Conservation (phyloP, 2,797 vertebrate species). For the Anolis apletophallus region DNA sequence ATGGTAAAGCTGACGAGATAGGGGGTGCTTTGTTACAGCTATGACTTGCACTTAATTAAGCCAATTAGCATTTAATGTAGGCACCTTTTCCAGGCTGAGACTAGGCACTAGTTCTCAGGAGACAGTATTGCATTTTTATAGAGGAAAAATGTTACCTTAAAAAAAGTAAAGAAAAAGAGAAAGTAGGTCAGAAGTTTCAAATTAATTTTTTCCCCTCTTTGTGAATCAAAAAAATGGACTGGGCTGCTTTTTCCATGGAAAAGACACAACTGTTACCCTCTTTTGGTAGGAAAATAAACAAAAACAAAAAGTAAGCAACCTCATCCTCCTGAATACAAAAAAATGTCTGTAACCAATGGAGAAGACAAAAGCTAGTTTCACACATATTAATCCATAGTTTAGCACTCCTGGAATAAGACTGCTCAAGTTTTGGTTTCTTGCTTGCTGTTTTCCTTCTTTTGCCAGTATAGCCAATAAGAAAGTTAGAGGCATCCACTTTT, state of each 20-base stretch:
- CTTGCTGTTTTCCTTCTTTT: neutral
- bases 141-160: slow-evolving; percentile 42
- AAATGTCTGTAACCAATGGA: slow-evolving; percentile 30
- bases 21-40: slow-evolving; percentile 68
- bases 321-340: neutral
- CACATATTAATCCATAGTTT: neutral
- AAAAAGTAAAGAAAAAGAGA: slow-evolving; percentile 34
- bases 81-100: slow-evolving; percentile 61
- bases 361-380: neutral
- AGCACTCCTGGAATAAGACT: neutral
- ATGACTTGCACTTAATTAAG: slow-evolving; percentile 72
- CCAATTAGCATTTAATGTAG: slow-evolving; percentile 72
- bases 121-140: slow-evolving; percentile 37
- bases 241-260: neutral
- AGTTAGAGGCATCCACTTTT: neutral
- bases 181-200: slow-evolving; percentile 47
- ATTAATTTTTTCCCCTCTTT: neutral
- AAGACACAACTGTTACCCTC: too few species aligned
- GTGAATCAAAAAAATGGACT: slow-evolving; percentile 16
- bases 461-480: neutral
- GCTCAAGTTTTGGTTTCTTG: neutral
- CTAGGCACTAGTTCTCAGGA: slow-evolving; percentile 53
- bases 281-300: neutral
- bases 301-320: neutral
- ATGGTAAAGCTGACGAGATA: slow-evolving; percentile 70